Conservation (phyloP, 2,113 vertebrate species). For the Oophaga pumilio region DNA sequence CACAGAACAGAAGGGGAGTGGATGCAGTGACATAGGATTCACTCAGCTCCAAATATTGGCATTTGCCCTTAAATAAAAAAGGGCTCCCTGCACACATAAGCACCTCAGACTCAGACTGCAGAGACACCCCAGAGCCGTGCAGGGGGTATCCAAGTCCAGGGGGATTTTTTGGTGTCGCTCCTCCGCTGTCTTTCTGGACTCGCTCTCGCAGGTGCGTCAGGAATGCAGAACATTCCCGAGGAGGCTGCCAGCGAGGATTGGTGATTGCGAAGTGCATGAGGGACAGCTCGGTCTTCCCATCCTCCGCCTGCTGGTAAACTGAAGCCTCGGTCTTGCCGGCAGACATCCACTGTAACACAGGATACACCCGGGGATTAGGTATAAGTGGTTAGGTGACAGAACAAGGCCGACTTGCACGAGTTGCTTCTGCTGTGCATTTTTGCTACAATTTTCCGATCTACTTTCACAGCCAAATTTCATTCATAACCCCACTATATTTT, state of each 20-base stretch:
- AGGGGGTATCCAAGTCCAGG: conserved; percentile 11
- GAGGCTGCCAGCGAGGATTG: conserved; percentile 96
- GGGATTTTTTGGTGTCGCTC: conserved; percentile 58
- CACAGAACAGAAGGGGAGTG: background rate
- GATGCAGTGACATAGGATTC: too few relatives aligned
- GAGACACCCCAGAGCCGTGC: conserved; percentile 15
- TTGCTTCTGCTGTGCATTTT: too few relatives aligned
- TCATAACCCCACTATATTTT: too few relatives aligned
- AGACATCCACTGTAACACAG: conserved; percentile 86
- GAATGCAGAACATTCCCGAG: conserved; percentile 92
- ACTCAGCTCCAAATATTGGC: background rate
- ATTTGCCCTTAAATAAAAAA: background rate
- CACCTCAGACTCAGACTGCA: conserved; percentile 88
- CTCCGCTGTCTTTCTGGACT: conserved; percentile 86
- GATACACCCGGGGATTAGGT: background rate
- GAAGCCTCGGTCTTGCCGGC: conserved; percentile 95
- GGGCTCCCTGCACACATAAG: background rate
- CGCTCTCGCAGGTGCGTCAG: conserved; percentile 93
- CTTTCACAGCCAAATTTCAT: too few relatives aligned
- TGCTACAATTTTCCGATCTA: too few relatives aligned
- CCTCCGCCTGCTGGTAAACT: conserved; percentile 96
- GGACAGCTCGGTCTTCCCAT: conserved; percentile 95
- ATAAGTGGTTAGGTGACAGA: background rate
- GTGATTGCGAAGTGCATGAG: conserved; percentile 99
- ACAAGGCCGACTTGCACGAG: too few relatives aligned